These are phyloP conservation scores for Eupithecia pulchellata DNA, from an alignment of 2,888 invertebrate species.

Conservation along the genomic window DNA sequence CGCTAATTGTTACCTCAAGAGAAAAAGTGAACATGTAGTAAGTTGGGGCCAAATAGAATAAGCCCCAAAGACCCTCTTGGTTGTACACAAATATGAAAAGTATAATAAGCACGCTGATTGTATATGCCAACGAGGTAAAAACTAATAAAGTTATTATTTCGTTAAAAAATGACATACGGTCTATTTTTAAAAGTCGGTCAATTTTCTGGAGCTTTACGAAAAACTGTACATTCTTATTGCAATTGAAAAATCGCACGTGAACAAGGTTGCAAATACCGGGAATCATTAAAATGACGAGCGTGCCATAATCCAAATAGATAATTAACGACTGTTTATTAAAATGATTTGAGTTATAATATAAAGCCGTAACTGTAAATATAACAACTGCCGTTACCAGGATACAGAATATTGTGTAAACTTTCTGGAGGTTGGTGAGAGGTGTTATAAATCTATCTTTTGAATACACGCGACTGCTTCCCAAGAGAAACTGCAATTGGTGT, in stretches of 20 bases:
- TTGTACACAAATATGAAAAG: background rate
- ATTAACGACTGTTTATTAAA: background rate
- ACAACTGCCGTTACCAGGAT: background rate
- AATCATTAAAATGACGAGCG: background rate
- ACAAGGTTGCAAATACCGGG: background rate
- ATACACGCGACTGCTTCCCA: slow-evolving; percentile 9
- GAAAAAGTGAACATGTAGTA: background rate
- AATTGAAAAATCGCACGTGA: background rate
- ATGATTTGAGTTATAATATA: background rate
- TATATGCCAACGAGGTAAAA: background rate
- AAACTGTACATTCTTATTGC: slow-evolving; percentile 1
- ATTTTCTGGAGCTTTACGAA: slow-evolving; percentile 1
- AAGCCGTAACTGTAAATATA: background rate
- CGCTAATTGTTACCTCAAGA: background rate
- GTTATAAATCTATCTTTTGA: slow-evolving; percentile 1
- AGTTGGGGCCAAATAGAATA: background rate
- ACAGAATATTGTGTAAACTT: slow-evolving; percentile 7
- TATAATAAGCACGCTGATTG: no score
- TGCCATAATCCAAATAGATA: background rate
- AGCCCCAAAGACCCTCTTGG: background rate
- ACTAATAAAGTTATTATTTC: background rate
- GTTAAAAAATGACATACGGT: background rate
- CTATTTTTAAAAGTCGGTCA: slow-evolving; percentile 1
- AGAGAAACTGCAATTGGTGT: background rate
- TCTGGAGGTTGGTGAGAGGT: background rate